Conservation (phyloP, 2,797 vertebrate genomes). For the Discoglossus pictus region DNA sequence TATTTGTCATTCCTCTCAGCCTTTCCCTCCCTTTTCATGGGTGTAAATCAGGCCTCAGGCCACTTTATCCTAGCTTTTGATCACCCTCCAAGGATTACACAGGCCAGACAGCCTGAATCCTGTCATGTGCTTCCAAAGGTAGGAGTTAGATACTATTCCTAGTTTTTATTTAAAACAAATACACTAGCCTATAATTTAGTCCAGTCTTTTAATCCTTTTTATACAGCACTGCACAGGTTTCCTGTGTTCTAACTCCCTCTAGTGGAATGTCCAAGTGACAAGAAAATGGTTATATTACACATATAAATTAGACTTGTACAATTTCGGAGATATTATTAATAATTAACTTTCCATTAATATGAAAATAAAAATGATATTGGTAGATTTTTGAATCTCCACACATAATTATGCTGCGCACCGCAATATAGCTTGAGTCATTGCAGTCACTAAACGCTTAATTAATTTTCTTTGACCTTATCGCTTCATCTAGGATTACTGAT, state of each 20-base stretch:
- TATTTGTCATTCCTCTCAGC: slow-evolving; percentile 3
- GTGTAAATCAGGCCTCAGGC: slow-evolving; percentile 3
- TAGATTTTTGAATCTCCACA: no score
- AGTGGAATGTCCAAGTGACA: slow-evolving; percentile 26
- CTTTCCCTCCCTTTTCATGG: slow-evolving; percentile 3
- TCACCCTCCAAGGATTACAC: slow-evolving; percentile 9
- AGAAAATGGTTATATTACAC: no score
- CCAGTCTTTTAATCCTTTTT: not conserved
- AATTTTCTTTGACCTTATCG: slow-evolving; percentile 24
- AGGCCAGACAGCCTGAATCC: not conserved
- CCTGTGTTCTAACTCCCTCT: slow-evolving; percentile 34
- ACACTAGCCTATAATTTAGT: slow-evolving; percentile 5
- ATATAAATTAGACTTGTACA: no score
- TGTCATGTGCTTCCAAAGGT: not conserved
- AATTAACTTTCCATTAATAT: no score
- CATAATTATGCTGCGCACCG: no score
- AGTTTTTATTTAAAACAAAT: not conserved
- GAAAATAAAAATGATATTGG: not conserved
- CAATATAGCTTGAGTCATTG: no score
- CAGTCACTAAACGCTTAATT: not conserved
- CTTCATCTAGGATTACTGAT: slow-evolving; percentile 24
- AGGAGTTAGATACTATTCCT: not conserved
- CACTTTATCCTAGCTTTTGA: slow-evolving; percentile 23
- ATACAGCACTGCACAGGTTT: slow-evolving; percentile 1
- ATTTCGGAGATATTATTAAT: no score